Evolutionary conservation across 2,797 vertebrate species (phyloP).

Genomic region (Luscinia luscinia): DNA sequence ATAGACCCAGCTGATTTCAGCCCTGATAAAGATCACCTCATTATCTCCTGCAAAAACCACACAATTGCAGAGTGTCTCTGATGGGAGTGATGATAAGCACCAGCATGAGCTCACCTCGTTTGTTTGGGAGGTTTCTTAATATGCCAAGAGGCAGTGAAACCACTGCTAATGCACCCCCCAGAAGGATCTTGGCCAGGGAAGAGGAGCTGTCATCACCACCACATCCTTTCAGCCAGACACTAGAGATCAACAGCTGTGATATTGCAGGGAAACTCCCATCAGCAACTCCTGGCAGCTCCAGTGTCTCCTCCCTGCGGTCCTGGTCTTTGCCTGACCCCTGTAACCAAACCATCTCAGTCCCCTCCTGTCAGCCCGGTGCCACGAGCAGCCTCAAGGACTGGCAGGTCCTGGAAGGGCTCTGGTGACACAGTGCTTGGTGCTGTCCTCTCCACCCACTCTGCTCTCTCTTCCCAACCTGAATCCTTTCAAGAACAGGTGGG

Average conservation of each 20-base stretch:
- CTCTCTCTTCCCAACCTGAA: neutral
- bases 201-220: neutral
- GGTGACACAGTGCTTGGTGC: neutral
- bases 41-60: neutral
- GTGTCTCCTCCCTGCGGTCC: neutral
- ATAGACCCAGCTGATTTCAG: neutral
- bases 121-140: neutral
- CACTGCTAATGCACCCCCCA: neutral
- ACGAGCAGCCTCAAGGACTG: neutral
- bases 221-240: neutral
- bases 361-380: neutral
- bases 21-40: neutral
- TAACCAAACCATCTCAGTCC: accelerated
- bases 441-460: neutral
- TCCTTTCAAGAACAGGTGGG: neutral
- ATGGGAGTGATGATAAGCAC: neutral
- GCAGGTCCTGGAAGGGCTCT: neutral
- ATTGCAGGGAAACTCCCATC: neutral
- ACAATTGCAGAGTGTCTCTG: neutral
- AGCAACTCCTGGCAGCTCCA: neutral
- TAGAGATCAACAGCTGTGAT: neutral
- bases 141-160: neutral
- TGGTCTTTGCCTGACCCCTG: neutral
- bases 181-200: neutral
- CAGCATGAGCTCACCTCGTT: neutral